Evolutionary conservation across 2,797 vertebrate species (phyloP).

Genomic region (Lateolabrax maculatus): DNA sequence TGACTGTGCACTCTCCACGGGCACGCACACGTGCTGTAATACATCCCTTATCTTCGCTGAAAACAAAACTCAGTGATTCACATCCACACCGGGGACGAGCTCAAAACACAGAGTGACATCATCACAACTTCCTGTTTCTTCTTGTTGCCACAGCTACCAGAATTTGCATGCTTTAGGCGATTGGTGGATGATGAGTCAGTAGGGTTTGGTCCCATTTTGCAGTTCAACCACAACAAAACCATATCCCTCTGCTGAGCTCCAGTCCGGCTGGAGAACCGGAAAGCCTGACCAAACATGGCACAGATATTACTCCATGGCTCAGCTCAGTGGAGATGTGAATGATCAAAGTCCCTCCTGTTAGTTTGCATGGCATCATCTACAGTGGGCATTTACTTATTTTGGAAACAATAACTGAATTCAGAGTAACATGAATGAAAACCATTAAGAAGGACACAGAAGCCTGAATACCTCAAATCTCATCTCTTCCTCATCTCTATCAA

Average conservation of each 20-base stretch:
- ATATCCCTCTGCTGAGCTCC: constrained; percentile 45
- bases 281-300: constrained; percentile 78
- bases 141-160: constrained; percentile 56
- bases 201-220: constrained; percentile 69
- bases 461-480: background rate
- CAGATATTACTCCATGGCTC: constrained; percentile 40
- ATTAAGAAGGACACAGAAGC: background rate
- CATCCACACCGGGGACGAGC: constrained; percentile 61
- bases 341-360: constrained; percentile 20
- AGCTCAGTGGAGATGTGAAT: constrained; percentile 47
- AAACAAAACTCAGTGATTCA: constrained; percentile 77
- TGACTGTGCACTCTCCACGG: constrained; percentile 26
- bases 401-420: background rate
- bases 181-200: constrained; percentile 82
- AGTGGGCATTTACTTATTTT: background rate
- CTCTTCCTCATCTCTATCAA: background rate
- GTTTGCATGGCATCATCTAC: constrained; percentile 10
- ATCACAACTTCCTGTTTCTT: constrained; percentile 85
- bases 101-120: constrained; percentile 81
- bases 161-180: constrained; percentile 67
- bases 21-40: constrained; percentile 45
- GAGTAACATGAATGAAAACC: background rate
- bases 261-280: constrained; percentile 59
- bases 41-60: constrained; percentile 60
- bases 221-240: constrained; percentile 73